Evolutionary conservation across 1,140 invertebrate species (phyloP).

Genomic region (Ceratina calcarata): DNA sequence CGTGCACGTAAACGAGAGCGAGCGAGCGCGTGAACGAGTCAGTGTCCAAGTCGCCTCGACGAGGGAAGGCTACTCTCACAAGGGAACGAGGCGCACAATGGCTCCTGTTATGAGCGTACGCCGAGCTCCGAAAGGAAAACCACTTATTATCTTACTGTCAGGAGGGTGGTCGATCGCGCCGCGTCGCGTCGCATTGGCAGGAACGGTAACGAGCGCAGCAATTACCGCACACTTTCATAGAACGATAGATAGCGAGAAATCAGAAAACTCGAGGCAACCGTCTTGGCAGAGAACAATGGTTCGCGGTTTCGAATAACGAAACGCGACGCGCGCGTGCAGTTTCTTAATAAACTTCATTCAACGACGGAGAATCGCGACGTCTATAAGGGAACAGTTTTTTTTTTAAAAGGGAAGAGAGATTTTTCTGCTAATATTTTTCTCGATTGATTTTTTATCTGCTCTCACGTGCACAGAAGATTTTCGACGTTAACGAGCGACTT

Average conservation of each 20-base stretch:
- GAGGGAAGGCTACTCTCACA: conserved; percentile 32
- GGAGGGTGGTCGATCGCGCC: conserved; percentile 63
- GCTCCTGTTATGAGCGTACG: conserved; percentile 52
- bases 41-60: not conserved
- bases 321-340: no score
- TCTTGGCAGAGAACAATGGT: conserved; percentile 66
- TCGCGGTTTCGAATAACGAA: conserved; percentile 24
- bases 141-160: conserved; percentile 69
- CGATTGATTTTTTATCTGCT: no score
- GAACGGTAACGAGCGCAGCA: conserved; percentile 67
- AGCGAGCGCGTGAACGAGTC: not conserved
- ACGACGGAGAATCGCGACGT: no score
- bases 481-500: no score
- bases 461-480: no score
- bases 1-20: conserved; percentile 23
- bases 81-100: conserved; percentile 32
- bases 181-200: conserved; percentile 65
- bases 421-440: no score
- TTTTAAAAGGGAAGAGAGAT: no score
- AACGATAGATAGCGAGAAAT: conserved; percentile 49
- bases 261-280: conserved; percentile 41
- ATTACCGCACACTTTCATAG: conserved; percentile 67
- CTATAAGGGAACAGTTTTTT: no score
- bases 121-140: conserved; percentile 63
- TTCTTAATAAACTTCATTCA: no score